Conservation (phyloP, 2,888 invertebrate species). For the Sesamia inferens region DNA sequence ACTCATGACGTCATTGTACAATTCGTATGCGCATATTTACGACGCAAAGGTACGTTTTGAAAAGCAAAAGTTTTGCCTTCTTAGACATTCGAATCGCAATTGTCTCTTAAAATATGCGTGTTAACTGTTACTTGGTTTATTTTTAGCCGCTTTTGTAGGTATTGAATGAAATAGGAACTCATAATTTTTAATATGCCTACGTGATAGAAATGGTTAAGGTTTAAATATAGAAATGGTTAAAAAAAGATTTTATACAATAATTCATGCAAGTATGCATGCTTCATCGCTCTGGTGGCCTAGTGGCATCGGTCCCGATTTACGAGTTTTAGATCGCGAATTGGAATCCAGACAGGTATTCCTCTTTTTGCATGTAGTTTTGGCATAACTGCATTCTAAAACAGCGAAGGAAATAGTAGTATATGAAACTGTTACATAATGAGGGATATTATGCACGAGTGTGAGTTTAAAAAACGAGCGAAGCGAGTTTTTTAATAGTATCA, state of each 20-base stretch:
- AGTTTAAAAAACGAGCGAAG: too few relatives aligned
- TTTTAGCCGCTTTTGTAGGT: conserved; percentile 49
- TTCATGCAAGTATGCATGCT: too few relatives aligned
- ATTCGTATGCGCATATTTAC: conserved; percentile 63
- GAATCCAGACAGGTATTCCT: neutral
- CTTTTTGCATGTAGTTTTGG: neutral
- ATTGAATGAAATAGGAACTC: conserved; percentile 22
- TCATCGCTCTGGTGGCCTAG: too few relatives aligned
- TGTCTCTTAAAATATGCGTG: conserved; percentile 52
- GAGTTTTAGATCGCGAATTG: neutral
- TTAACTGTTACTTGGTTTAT: conserved; percentile 54
- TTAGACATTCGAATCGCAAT: conserved; percentile 49
- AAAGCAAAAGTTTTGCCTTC: conserved; percentile 54
- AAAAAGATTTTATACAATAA: neutral
- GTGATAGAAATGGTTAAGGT: neutral
- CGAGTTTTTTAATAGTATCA: too few relatives aligned
- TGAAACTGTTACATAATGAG: too few relatives aligned
- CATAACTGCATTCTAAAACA: neutral
- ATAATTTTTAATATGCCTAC: conserved; percentile 23
- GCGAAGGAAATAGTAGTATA: too few relatives aligned
- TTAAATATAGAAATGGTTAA: neutral
- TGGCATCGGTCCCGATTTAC: neutral
- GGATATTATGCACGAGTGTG: too few relatives aligned
- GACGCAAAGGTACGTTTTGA: conserved; percentile 26
- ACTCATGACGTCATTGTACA: conserved; percentile 37